These are phyloP conservation scores for Candoia aspera DNA, from an alignment of 2,113 vertebrate species.

Conservation along the genomic window DNA sequence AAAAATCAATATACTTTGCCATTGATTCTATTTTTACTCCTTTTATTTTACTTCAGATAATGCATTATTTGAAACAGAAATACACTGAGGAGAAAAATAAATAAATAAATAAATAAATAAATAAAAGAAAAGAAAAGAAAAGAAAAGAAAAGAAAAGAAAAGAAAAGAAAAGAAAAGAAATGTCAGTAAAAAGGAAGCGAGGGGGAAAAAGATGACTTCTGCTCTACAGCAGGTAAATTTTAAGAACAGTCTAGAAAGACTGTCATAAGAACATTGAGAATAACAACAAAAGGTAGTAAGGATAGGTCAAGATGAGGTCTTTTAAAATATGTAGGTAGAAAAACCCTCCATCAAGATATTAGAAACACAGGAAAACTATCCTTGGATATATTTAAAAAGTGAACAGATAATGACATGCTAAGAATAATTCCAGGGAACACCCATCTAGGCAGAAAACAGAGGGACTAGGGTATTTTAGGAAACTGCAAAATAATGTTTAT, in stretches of 20 bases:
- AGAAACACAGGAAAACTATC: not conserved
- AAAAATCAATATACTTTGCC: not conserved
- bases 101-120: not conserved
- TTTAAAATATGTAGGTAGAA: not conserved
- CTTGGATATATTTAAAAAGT: not conserved
- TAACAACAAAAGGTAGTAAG: not conserved
- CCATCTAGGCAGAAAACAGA: not conserved
- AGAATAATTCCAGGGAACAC: not conserved
- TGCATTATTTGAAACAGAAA: not conserved
- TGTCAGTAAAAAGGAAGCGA: not conserved
- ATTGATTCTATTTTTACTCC: not conserved
- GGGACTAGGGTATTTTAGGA: not conserved
- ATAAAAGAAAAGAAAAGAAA: not conserved
- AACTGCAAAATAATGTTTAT: not conserved
- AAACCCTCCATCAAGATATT: not conserved
- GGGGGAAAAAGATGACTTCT: not conserved
- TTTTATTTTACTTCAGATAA: not conserved
- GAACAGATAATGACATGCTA: not conserved
- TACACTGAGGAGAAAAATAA: not conserved
- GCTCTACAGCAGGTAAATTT: not conserved
- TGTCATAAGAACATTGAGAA: rapidly evolving
- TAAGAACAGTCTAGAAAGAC: not conserved
- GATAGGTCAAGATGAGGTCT: not conserved
- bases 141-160: not conserved
- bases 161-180: not conserved